Evolutionary conservation across 2,888 invertebrate genomes (phyloP), one percentile per base, ranked within the genome.

Genomic region (Chalcis sispes): DNA sequence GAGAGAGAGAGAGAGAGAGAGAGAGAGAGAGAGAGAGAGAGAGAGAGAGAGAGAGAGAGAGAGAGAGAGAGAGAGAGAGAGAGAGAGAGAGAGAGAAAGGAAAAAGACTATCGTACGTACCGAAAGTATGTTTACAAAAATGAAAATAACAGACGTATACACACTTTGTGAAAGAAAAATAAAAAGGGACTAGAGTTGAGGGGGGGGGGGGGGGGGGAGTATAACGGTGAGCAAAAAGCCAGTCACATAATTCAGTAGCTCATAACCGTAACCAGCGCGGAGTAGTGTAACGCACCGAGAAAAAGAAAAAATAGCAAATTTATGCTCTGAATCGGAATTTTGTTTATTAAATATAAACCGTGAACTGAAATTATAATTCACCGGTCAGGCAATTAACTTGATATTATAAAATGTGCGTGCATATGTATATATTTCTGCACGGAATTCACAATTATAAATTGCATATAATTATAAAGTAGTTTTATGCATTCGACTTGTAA

Each of bases 201-300:
- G 15, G 27, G 10, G 25, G 42, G 3, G 3, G 13, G 15, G 15
- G 25, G 42, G 3, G 3, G 13, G 15, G 15, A 2, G 15, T 13
- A 42, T 42, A 42, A 42, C 42, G 42, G 42, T 13, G 42, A 20
- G 52, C 20, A 20, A 69, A 69, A 64, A 72, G 50, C 18, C 20
- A 62, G 72, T 62, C 72, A 42, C 72, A 69, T 75, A 69, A 75
- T 48, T 78, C 72, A 72, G 54, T 32, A 61, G 65, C 40, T 69
- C 73, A 77, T 73, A 77, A 70, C 58, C 59, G 56, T 64, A 77
- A 73, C 52, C 48, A 15, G 67, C 50, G 42, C 32, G 36, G 58
- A 52, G 40, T 40, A 29, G 66, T 54, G 67, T 46, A 54, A 73
- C 59, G 48, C 54, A 48, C 36, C 20, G 27, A 25, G n/a, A 54